Evolutionary conservation across 1,140 invertebrate species (phyloP).

Genomic region (Lepidurus arcticus): DNA sequence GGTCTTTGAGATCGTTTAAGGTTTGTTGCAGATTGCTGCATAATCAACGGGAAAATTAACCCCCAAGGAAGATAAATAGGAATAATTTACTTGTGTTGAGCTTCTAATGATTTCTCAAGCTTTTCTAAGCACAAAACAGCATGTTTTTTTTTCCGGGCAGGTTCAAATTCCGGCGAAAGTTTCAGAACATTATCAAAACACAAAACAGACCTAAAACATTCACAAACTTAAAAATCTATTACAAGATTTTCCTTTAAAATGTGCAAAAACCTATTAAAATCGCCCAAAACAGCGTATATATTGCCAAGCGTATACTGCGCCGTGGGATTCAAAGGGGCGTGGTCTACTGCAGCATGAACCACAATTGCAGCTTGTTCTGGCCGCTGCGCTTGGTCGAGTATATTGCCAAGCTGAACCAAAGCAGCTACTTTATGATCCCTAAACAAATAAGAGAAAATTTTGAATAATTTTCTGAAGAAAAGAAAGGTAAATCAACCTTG

Average conservation of each 20-base stretch:
- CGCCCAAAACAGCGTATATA: slow-evolving; percentile 61
- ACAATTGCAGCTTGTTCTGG: slow-evolving; percentile 72
- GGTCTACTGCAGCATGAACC: slow-evolving; percentile 70
- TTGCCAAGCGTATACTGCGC: slow-evolving; percentile 74
- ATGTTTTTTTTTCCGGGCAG: slow-evolving; percentile 56
- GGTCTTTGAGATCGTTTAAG: slow-evolving; percentile 58
- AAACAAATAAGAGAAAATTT: slow-evolving; percentile 39
- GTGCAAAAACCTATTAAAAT: slow-evolving; percentile 51
- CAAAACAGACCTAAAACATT: slow-evolving; percentile 44
- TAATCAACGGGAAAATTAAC: slow-evolving; percentile 34
- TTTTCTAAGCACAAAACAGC: slow-evolving; percentile 63
- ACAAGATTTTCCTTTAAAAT: slow-evolving; percentile 32
- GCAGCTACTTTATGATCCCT: slow-evolving; percentile 71
- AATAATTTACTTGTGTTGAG: slow-evolving; percentile 57
- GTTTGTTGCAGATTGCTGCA: slow-evolving; percentile 58
- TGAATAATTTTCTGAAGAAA: background rate
- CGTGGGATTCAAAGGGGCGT: slow-evolving; percentile 61
- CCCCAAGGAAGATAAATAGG: slow-evolving; percentile 30
- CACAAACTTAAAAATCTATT: slow-evolving; percentile 22
- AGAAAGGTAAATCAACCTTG: slow-evolving; percentile 53
- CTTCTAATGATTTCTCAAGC: slow-evolving; percentile 57
- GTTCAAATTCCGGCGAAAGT: slow-evolving; percentile 54
- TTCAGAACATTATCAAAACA: slow-evolving; percentile 66
- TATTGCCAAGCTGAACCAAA: slow-evolving; percentile 70
- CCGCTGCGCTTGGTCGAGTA: slow-evolving; percentile 65